These are phyloP conservation scores for Chrysotoxum bicinctum DNA, from an alignment of 2,888 invertebrate species.

Conservation along the genomic window DNA sequence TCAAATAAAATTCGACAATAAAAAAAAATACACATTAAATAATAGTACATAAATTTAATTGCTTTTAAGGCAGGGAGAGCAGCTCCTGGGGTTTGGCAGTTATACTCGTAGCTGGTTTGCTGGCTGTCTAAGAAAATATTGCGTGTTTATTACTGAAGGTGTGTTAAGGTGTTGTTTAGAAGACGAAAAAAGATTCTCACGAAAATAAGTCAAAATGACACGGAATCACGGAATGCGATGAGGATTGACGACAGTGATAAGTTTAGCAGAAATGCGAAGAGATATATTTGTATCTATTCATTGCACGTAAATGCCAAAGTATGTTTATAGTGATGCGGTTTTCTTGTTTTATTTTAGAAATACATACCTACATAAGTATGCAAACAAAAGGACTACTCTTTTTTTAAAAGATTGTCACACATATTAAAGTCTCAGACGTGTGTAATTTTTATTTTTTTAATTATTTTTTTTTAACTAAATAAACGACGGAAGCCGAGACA, in stretches of 20 bases:
- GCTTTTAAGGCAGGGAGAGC: neutral
- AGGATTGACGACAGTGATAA: conserved; percentile 18
- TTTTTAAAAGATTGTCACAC: neutral
- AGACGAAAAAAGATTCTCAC: conserved; percentile 2
- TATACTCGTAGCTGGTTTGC: neutral
- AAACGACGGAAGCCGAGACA: neutral
- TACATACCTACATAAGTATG: too few relatives aligned
- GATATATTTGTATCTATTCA: conserved; percentile 26
- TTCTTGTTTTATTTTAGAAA: neutral
- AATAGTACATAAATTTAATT: conserved; percentile 7
- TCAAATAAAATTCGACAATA: conserved; percentile 1
- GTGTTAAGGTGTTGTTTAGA: conserved; percentile 16
- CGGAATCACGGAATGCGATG: neutral
- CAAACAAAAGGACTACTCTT: neutral
- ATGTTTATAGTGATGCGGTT: neutral
- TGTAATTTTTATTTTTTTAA: conserved; percentile 1
- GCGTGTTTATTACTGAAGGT: conserved; percentile 14
- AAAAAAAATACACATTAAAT: neutral
- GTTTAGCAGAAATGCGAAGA: neutral
- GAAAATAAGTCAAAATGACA: conserved; percentile 13
- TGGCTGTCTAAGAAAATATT: neutral
- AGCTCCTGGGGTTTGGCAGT: neutral
- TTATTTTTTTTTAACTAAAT: neutral
- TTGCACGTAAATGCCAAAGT: conserved; percentile 34
- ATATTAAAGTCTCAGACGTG: neutral